Conservation (phyloP, 2,797 vertebrate species). For the Liasis olivaceus region DNA sequence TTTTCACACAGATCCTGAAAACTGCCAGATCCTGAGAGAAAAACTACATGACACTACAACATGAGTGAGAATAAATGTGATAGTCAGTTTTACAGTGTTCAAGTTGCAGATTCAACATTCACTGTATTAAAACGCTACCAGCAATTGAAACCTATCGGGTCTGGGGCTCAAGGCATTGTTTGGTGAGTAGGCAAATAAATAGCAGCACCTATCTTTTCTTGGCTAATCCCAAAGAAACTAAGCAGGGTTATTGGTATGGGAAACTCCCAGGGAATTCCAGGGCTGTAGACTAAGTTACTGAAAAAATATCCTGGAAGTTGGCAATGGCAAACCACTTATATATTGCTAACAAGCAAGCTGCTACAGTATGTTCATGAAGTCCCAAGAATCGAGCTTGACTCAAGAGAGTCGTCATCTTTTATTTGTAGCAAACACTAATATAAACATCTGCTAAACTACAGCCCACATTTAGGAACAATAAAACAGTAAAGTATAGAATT, state of each 20-base stretch:
- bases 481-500: conserved; percentile 35
- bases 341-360: background rate
- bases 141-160: conserved; percentile 92
- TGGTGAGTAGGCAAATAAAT: conserved; percentile 79
- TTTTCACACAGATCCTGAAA: conserved; percentile 63
- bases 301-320: background rate
- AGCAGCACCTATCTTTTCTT: background rate
- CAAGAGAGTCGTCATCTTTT: background rate
- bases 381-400: background rate
- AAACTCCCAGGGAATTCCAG: background rate
- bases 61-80: conserved; percentile 91
- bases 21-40: conserved; percentile 51
- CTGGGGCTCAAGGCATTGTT: conserved; percentile 96
- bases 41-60: conserved; percentile 76
- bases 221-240: background rate
- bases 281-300: background rate
- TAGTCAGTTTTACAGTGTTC: conserved; percentile 93
- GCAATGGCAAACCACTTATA: background rate
- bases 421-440: conserved; percentile 25
- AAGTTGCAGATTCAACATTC: conserved; percentile 98
- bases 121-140: conserved; percentile 92
- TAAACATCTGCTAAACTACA: background rate
- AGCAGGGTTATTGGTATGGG: background rate
- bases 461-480: conserved; percentile 10
- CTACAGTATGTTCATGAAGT: background rate